Base-by-base conservation (phyloP, 2,113 vertebrate genomes). In the Lethenteron reissneri region DNA sequence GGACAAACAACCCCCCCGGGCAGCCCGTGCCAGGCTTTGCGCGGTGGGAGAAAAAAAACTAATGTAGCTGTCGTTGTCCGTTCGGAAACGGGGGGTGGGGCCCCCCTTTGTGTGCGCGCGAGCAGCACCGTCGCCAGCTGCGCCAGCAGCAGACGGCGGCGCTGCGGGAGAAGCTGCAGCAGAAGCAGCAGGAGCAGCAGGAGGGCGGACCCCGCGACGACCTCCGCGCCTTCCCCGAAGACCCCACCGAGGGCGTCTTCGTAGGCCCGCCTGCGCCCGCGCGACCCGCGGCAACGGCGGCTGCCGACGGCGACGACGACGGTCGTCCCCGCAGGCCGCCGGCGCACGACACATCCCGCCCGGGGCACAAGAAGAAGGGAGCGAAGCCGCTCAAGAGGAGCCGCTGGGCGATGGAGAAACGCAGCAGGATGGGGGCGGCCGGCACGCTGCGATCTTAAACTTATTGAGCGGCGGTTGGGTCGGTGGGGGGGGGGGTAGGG, bases 191-290 rank as follows among this genome's bases (percentile, higher is more conserved):
- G 2, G 85, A 85, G 75, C 74, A 79, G 41, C 41, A 41, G 41
- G 41, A 41, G 25, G 25, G 25, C 41, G 41, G 41, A 6, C 41
- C 41, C 41, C 41, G 41, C 41, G 1, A 5, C 5, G 41, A 41
- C 41, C 41, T 41, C 41, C 41, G 41, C 5, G 70, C 83, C 58
- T 2, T 90, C 68, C 25, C 73, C 12, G 77, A 74, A 6, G 94
- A 97, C 56, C 85, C 90, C 9, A 92, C 92, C 0, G 89, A 83
- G 0, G 81, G 84, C 2, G 91, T 97, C 72, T 97, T 97, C 76
- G 71, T 41, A 41, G 41, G 41, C 41, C 41, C 41, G 41, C 41
- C 41, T 5, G 41, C 41, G 41, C 41, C 41, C 6, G 41, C 41
- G 1, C 41, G 41, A 41, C 41, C 41, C 41, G 41, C 41, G 41